Base-by-base conservation (phyloP, 2,888 invertebrate species). In the Apomyelois bistriatella region DNA sequence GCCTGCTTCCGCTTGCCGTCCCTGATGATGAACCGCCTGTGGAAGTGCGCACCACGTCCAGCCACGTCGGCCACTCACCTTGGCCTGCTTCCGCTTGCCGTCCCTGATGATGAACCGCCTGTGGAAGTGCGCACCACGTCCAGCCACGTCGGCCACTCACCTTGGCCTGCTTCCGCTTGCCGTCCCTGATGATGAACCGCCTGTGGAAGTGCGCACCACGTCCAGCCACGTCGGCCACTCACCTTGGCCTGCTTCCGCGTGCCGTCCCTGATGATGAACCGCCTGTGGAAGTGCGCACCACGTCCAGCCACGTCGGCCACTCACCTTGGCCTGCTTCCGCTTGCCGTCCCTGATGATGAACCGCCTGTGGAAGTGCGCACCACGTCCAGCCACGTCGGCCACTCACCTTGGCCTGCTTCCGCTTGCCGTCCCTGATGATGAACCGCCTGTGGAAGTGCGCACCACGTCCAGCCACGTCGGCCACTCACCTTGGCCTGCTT, bases 81-180 rank as follows among this genome's bases (percentile, higher is more conserved):
- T n/a, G n/a, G n/a, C n/a, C n/a, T n/a, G n/a, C n/a, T 85, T 95
- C 57, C 97, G 90, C 79, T 96, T 96, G 48, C 98, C 98, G 58
- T 94, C 94, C 62, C 95, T 95, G 55, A 99, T 98, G 38, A 99
- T 94, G 86, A 99, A 99, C 77, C 95, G 12, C 87, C 62, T 72
- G n/a, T 98, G 97, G 85, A 99, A 99, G 82, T 99, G 99, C 1
- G 99, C 96, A n/a, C n/a, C n/a, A n/a, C n/a, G n/a, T n/a, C 97
- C 93, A 99, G 94, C 76, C 99, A 99, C 85, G 98, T 99, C 59
- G 98, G 93, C 82, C 98, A 98, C 85, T 99, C 99, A n/a, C n/a
- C n/a, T n/a, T n/a, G n/a, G n/a, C n/a, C n/a, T n/a, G n/a, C n/a
- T 85, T 95, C 57, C 97, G 90, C 79, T 96, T 96, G 48, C 98